Conservation (phyloP, 2,797 vertebrate species). For the Catostomus latipinnis region DNA sequence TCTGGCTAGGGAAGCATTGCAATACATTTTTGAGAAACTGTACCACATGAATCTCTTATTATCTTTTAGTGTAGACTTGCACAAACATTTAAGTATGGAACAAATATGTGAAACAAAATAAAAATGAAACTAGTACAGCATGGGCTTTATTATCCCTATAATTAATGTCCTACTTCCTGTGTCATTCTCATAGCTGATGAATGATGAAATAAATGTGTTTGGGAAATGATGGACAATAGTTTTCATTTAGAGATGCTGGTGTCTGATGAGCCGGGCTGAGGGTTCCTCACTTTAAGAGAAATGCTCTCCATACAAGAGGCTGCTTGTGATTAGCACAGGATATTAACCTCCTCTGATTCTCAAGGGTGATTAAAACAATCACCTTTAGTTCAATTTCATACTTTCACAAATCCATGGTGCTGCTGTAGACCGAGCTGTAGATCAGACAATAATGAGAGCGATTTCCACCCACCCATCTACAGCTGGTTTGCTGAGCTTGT, state of each 20-base stretch:
- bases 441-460: neutral
- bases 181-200: constrained; percentile 40
- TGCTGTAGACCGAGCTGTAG: constrained; percentile 44
- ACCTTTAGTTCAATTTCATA: constrained; percentile 80
- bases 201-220: constrained; percentile 46
- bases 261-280: constrained; percentile 70
- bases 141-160: neutral
- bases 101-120: neutral
- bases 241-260: constrained; percentile 58
- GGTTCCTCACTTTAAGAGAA: constrained; percentile 73
- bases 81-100: neutral
- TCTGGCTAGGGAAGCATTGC: too few relatives aligned
- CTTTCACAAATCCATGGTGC: constrained; percentile 53
- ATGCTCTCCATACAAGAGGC: constrained; percentile 76
- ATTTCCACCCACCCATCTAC: neutral
- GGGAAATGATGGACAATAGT: constrained; percentile 54
- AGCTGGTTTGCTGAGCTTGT: too few relatives aligned
- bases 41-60: neutral
- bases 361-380: constrained; percentile 82
- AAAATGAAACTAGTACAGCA: neutral
- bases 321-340: constrained; percentile 77
- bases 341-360: constrained; percentile 77
- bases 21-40: too few relatives aligned
- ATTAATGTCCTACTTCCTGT: neutral
- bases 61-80: neutral